These are phyloP conservation scores for Anaspis maculata DNA, from an alignment of 2,888 invertebrate genomes.

Conservation along the genomic window DNA sequence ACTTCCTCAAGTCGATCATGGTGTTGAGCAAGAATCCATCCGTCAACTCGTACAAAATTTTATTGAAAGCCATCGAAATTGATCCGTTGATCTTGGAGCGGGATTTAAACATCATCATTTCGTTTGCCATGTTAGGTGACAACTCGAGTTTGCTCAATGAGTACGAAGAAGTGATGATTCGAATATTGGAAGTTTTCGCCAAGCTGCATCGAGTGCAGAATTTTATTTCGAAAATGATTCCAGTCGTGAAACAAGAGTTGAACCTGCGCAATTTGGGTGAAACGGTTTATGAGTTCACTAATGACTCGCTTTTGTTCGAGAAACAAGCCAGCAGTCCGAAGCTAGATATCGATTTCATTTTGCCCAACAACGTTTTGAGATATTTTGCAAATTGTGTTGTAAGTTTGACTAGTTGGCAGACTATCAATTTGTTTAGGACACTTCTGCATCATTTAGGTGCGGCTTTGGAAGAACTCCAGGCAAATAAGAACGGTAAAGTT, in stretches of 20 bases:
- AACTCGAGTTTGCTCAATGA: conserved; percentile 16
- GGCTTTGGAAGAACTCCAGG: conserved; percentile 21
- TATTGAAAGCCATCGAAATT: conserved; percentile 26
- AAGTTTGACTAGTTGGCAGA: conserved; percentile 32
- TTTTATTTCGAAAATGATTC: conserved; percentile 33
- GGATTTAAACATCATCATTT: conserved; percentile 25
- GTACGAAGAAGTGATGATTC: conserved; percentile 28
- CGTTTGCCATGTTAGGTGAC: conserved; percentile 23
- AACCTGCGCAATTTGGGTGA: not conserved
- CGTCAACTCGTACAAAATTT: conserved; percentile 25
- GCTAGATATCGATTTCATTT: not conserved
- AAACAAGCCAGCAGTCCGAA: not conserved
- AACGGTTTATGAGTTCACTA: not conserved
- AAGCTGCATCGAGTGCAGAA: conserved; percentile 36
- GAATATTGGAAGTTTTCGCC: conserved; percentile 32
- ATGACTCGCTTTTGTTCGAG: not conserved
- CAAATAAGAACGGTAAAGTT: conserved; percentile 1
- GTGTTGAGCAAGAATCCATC: conserved; percentile 21
- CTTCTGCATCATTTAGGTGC: conserved; percentile 30
- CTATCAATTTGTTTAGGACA: conserved; percentile 35
- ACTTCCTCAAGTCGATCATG: conserved; percentile 26
- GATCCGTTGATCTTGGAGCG: conserved; percentile 35
- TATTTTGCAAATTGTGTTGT: conserved; percentile 30
- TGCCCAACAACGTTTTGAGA: conserved; percentile 20
- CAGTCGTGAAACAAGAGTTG: conserved; percentile 21